Base-by-base conservation (phyloP, 1,140 invertebrate genomes). In the Drosophila kanapiae region DNA sequence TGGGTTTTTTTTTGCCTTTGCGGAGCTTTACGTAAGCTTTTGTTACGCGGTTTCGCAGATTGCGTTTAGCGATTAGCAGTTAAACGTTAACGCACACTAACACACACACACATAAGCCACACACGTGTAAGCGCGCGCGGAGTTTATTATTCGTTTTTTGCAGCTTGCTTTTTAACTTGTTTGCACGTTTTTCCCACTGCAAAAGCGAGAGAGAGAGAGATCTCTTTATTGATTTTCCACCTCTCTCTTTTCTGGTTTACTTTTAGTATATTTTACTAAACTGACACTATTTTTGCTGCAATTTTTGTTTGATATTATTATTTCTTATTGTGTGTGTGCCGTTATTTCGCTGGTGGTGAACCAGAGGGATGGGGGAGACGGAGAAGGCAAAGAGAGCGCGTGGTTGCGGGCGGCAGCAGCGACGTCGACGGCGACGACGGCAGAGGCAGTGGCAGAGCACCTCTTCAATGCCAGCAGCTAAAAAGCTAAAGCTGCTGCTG, bases 221-320 rank as follows among this genome's bases (percentile, higher is more conserved):
- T 71, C 43, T 80, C 35, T 61, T 68, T 90, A 90, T 90, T 91
- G 85, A 90, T 90, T 90, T 90, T 90, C 49, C 79, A 48, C 75
- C 61, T 29, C 63, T 68, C 33, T 78, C 37, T 60, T 45, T 53
- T 37, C 14, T 23, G 27, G 40, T 53, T 49, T 31, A 53, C 40
- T 45, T 47, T 57, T 57, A 38, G 51, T 51, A 53, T 70, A 51
- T 67, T 67, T 69, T 53, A 53, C 37, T 67, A 43, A 53, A 42
- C 31, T 37, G 47, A 33, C 47, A 78, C 63, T 78, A 61, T 68
- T 61, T 40, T 48, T 54, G n/a, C 38, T 60, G 54, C 31, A 61
- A 56, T 49, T 69, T 83, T 88, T 82, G 68, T 68, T 90, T 88
- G 80, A 84, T 80, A 83, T 63, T 83, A 65, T 63, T 79, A 77